These are phyloP conservation scores for Sebastes iracundus DNA, from an alignment of 2,797 vertebrate genomes.

Conservation along the genomic window DNA sequence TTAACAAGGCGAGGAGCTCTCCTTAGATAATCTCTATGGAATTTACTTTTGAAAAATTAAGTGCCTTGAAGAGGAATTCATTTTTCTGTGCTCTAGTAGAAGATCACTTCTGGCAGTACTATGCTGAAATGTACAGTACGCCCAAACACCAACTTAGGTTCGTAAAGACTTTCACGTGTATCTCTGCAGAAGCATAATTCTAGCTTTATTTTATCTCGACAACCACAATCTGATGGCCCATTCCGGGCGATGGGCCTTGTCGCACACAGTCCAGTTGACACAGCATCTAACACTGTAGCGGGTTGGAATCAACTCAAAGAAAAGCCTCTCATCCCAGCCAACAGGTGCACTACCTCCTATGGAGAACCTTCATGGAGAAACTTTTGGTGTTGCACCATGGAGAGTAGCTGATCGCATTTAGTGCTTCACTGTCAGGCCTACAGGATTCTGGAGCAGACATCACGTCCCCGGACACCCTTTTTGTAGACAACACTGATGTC, in stretches of 20 bases:
- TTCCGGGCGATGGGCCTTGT: background rate
- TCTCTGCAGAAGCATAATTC: background rate
- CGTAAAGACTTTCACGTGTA: background rate
- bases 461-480: background rate
- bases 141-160: background rate
- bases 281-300: background rate
- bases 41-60: constrained; percentile 3
- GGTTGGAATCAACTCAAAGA: background rate
- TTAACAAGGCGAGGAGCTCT: background rate
- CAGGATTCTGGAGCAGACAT: background rate
- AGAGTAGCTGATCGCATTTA: background rate
- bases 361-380: background rate
- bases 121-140: background rate
- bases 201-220: background rate
- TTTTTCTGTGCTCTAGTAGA: too few relatives aligned
- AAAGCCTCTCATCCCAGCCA: background rate
- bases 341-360: background rate
- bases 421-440: background rate
- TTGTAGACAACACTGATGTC: background rate
- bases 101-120: background rate
- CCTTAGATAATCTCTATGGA: constrained; percentile 22
- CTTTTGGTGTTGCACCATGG: background rate
- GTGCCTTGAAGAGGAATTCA: too few relatives aligned
- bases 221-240: background rate
- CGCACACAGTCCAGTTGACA: background rate